phyloP scores from a whole-genome alignment of 1,140 invertebrate species.

The Dufourea novaeangliae region DNA sequence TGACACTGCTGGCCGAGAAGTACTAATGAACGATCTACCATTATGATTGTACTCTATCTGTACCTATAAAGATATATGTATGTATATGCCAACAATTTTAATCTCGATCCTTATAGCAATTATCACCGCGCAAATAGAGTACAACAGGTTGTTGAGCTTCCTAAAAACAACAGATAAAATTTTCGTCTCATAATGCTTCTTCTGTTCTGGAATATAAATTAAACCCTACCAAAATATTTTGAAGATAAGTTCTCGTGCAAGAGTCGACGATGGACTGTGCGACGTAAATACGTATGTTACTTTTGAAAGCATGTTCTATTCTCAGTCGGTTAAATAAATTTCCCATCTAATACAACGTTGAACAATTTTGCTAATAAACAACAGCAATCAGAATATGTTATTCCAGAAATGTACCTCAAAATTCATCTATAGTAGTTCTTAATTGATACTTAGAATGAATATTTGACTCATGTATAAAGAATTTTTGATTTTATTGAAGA shows the following conservation, averaged over 20 bases:
- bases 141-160: slow-evolving; percentile 5
- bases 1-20: neutral
- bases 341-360: no score
- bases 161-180: neutral
- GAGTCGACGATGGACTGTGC: slow-evolving; percentile 54
- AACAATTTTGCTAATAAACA: neutral
- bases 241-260: slow-evolving; percentile 39
- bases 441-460: no score
- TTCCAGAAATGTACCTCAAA: no score
- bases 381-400: neutral
- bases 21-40: slow-evolving; percentile 26
- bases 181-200: neutral
- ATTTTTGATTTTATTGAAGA: neutral
- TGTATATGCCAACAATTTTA: neutral
- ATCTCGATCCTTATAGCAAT: neutral
- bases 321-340: neutral
- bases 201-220: neutral
- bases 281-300: slow-evolving; percentile 55
- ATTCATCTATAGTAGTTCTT: no score
- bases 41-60: slow-evolving; percentile 8
- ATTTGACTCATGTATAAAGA: no score
- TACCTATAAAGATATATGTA: neutral
- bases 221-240: slow-evolving; percentile 13
- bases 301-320: neutral
- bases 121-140: neutral